phyloP scores from a whole-genome alignment of 2,888 invertebrate species.

The Lasioglossum zephyrum region DNA sequence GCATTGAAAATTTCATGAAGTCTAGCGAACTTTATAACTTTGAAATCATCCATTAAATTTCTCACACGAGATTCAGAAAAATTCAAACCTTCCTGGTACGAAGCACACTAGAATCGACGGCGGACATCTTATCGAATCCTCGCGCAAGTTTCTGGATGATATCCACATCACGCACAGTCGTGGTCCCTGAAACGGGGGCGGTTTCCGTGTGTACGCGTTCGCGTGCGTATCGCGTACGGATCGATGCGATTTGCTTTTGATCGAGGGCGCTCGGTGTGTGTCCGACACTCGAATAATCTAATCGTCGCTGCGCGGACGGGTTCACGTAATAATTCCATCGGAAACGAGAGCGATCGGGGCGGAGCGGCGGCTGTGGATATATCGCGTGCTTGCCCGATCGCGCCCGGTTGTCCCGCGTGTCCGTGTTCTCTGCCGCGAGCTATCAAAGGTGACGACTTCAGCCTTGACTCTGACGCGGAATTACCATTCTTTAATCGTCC shows the following conservation, averaged over 20 bases:
- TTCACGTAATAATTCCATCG: conserved; percentile 40
- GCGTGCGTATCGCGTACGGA: conserved; percentile 29
- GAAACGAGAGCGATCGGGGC: conserved; percentile 28
- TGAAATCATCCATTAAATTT: neutral
- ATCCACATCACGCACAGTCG: neutral
- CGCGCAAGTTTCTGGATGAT: neutral
- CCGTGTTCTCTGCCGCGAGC: conserved; percentile 8
- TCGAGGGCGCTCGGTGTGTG: neutral
- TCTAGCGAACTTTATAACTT: neutral
- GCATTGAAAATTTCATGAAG: no score
- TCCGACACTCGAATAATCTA: conserved; percentile 33
- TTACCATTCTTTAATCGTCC: conserved; percentile 1
- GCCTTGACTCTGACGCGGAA: neutral
- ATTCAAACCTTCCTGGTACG: no score
- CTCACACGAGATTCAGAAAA: no score
- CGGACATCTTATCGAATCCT: conserved; percentile 18
- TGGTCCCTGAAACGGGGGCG: neutral
- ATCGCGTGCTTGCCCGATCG: conserved; percentile 8
- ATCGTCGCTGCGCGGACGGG: conserved; percentile 20
- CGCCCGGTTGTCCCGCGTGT: conserved; percentile 28
- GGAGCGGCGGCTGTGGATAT: neutral
- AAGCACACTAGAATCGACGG: neutral
- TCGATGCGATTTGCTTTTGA: conserved; percentile 19
- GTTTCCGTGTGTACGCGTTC: conserved; percentile 32
- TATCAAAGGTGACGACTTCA: conserved; percentile 7